Conservation (phyloP, 2,888 invertebrate genomes). For the Yponomeuta malinellus region DNA sequence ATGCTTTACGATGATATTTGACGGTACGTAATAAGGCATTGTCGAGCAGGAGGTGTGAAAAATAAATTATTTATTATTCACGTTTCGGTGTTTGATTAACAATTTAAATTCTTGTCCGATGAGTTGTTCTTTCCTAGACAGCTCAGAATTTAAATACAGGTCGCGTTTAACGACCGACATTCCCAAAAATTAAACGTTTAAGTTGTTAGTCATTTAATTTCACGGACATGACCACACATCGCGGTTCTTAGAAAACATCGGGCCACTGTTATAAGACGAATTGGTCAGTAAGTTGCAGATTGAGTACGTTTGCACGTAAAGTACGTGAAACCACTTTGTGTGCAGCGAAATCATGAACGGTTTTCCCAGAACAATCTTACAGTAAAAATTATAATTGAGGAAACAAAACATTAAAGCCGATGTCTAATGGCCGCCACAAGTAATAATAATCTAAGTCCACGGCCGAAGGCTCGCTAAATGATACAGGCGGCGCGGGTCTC, state of each 20-base stretch:
- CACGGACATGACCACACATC: background rate
- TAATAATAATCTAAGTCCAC: conserved; percentile 42
- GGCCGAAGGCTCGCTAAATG: conserved; percentile 33
- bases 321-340: background rate
- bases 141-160: background rate
- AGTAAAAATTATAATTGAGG: conserved; percentile 33
- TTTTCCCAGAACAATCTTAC: conserved; percentile 15
- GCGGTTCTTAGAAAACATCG: background rate
- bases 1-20: no score
- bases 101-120: background rate
- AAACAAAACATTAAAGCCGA: conserved; percentile 39
- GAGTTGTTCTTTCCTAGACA: background rate
- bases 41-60: no score
- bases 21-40: no score
- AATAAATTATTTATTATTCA: background rate
- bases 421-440: conserved; percentile 36
- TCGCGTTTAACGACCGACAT: background rate
- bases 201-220: conserved; percentile 1
- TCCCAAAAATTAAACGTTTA: background rate
- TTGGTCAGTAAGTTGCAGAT: no score
- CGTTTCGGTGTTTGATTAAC: background rate
- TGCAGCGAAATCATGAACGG: background rate
- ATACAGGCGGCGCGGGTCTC: conserved; percentile 32
- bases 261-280: background rate
- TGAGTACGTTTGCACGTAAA: background rate